Evolutionary conservation across 1,140 invertebrate species (phyloP).

Genomic region (Drosophila erecta): DNA sequence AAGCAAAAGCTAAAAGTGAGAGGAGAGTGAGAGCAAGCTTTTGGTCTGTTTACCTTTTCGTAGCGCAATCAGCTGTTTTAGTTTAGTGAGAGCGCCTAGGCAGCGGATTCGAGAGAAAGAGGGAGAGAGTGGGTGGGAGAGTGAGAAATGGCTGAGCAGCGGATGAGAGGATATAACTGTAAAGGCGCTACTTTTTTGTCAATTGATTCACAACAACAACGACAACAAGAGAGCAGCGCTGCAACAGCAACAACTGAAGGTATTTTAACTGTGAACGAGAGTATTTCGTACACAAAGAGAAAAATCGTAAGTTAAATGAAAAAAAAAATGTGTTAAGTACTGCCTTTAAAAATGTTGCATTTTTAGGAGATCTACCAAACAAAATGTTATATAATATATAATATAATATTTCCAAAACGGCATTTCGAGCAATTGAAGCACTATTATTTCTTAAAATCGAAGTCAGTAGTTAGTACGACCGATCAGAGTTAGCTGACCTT

Average conservation of each 20-base stretch:
- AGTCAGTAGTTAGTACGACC: too few species aligned
- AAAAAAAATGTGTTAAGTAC: too few species aligned
- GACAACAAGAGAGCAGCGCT: slow-evolving; percentile 24
- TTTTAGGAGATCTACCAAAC: too few species aligned
- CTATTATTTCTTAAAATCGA: too few species aligned
- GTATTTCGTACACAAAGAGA: not conserved
- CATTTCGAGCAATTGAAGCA: too few species aligned
- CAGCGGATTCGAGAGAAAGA: slow-evolving; percentile 19
- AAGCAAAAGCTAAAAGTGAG: slow-evolving; percentile 37
- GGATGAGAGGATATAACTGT: slow-evolving; percentile 52
- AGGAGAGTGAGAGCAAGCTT: slow-evolving; percentile 54
- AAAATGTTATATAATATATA: too few species aligned
- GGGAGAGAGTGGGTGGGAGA: slow-evolving; percentile 8
- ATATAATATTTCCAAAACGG: too few species aligned
- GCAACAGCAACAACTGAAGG: slow-evolving; percentile 33
- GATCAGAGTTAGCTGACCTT: too few species aligned
- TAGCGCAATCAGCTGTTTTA: slow-evolving; percentile 70
- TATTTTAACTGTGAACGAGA: slow-evolving; percentile 34
- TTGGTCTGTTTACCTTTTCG: slow-evolving; percentile 73
- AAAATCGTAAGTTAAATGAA: not conserved
- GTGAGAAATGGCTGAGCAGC: slow-evolving; percentile 1
- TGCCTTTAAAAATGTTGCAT: too few species aligned
- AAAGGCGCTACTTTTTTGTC: slow-evolving; percentile 66
- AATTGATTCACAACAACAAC: slow-evolving; percentile 70
- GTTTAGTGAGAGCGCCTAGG: slow-evolving; percentile 51